Evolutionary conservation across 2,888 invertebrate genomes (phyloP).

Genomic region (Arctia plantaginis): DNA sequence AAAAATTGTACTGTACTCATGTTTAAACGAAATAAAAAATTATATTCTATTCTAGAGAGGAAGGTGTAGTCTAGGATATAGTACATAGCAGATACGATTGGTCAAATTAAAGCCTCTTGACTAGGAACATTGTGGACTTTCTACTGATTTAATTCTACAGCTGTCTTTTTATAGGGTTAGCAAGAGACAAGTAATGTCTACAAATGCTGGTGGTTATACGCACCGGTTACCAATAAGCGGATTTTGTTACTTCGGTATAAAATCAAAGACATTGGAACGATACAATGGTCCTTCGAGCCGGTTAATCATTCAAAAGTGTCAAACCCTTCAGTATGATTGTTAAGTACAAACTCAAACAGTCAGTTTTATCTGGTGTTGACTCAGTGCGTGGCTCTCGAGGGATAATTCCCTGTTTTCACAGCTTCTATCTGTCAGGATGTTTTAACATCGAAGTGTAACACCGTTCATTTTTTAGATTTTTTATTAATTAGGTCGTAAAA

Average conservation of each 20-base stretch:
- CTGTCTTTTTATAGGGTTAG: too few relatives aligned
- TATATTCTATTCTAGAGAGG: too few relatives aligned
- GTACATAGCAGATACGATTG: too few relatives aligned
- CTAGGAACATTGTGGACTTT: too few relatives aligned
- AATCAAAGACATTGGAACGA: background rate
- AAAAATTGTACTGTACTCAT: too few relatives aligned
- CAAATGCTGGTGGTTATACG: too few relatives aligned
- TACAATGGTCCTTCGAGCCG: background rate
- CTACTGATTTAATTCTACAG: too few relatives aligned
- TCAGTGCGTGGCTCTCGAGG: constrained; percentile 46
- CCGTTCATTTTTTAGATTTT: background rate
- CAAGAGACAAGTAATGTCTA: too few relatives aligned
- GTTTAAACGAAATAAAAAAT: too few relatives aligned
- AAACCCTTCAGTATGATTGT: constrained; percentile 3
- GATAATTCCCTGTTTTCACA: constrained; percentile 46
- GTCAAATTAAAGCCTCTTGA: too few relatives aligned
- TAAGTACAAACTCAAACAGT: constrained; percentile 47
- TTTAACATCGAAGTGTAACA: constrained; percentile 47
- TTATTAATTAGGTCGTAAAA: background rate
- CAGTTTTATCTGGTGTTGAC: constrained; percentile 55
- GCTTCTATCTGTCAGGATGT: constrained; percentile 24
- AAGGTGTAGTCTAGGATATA: too few relatives aligned
- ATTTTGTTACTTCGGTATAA: background rate
- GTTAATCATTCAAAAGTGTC: constrained; percentile 6
- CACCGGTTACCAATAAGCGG: background rate